Percentiles rank a stretch among this genome's conserved stretches.
Conservation (phyloP, 1,140 invertebrate species). For the Sweltsa coloradensis region DNA sequence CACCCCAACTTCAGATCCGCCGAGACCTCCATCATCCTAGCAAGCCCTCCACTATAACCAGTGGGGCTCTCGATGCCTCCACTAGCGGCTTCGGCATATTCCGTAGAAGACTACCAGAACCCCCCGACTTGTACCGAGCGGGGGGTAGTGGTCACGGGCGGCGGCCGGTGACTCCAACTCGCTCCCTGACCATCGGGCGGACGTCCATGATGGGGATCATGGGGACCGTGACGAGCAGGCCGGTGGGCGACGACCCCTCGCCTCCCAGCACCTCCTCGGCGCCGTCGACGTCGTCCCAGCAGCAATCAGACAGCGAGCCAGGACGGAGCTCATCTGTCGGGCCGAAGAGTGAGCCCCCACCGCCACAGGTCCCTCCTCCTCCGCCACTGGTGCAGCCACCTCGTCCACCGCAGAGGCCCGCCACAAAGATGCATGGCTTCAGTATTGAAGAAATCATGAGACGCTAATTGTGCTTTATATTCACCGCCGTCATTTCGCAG, state of each 20-base stretch:
- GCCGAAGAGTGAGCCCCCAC: background rate
- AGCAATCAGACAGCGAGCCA: background rate
- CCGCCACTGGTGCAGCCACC: background rate
- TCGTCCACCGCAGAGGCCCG: slow-evolving; percentile 1
- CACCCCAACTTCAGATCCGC: slow-evolving; percentile 7
- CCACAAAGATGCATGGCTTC: slow-evolving; percentile 11
- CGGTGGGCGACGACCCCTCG: background rate
- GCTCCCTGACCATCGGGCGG: too few relatives aligned
- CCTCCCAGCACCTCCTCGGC: background rate
- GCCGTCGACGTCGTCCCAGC: background rate
- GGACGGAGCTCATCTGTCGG: too few relatives aligned
- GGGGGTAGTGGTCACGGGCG: too few relatives aligned
- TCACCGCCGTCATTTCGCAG: too few relatives aligned
- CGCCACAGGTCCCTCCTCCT: background rate
- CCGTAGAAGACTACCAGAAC: too few relatives aligned
- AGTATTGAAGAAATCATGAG: slow-evolving; percentile 12
- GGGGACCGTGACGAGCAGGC: slow-evolving; percentile 4
- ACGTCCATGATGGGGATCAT: too few relatives aligned
- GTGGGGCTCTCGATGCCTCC: too few relatives aligned
- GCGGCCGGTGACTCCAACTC: too few relatives aligned
- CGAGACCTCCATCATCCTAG: background rate
- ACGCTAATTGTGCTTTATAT: background rate
- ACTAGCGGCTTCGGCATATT: too few relatives aligned
- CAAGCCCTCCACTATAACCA: too few relatives aligned
- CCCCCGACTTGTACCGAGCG: too few relatives aligned